Conservation (phyloP, 2,113 vertebrate species). For the Reinhardtius hippoglossoides region DNA sequence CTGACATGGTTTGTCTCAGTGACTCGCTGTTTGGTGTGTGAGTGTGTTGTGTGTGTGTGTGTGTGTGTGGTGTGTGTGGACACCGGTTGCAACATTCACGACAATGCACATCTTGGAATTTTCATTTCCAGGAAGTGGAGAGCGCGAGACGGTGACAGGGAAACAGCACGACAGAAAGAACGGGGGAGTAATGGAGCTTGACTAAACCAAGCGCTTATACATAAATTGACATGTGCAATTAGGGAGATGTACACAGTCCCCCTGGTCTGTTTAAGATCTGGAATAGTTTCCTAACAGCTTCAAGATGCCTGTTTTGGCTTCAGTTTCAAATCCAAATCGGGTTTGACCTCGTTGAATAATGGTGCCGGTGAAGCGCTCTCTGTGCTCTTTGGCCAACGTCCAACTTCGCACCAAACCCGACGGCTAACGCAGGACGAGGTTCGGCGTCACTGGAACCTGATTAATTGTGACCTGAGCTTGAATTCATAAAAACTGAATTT, state of each 20-base stretch:
- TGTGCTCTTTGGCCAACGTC: constrained; percentile 58
- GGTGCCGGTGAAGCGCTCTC: constrained; percentile 61
- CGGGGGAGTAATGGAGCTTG: constrained; percentile 65
- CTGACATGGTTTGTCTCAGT: constrained; percentile 65
- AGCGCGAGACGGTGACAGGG: constrained; percentile 19
- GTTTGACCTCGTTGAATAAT: constrained; percentile 77
- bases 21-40: constrained; percentile 32
- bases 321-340: constrained; percentile 69
- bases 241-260: constrained; percentile 79
- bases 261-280: constrained; percentile 78
- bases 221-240: constrained; percentile 82
- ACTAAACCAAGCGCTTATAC: constrained; percentile 75
- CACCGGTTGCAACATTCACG: constrained; percentile 5
- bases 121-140: constrained; percentile 12
- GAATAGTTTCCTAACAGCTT: constrained; percentile 82
- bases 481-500: constrained; percentile 48
- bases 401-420: constrained; percentile 47
- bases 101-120: constrained; percentile 10
- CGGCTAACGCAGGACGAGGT: constrained; percentile 38
- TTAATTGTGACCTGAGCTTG: constrained; percentile 55
- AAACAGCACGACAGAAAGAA: constrained; percentile 13
- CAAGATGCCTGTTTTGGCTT: constrained; percentile 80
- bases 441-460: constrained; percentile 55
- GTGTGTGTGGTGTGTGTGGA: not conserved
- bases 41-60: too few relatives aligned